Evolutionary conservation across 1,140 invertebrate genomes (phyloP), one percentile per base, ranked within the genome.

Genomic region (Brachionus asplanchnoidis): DNA sequence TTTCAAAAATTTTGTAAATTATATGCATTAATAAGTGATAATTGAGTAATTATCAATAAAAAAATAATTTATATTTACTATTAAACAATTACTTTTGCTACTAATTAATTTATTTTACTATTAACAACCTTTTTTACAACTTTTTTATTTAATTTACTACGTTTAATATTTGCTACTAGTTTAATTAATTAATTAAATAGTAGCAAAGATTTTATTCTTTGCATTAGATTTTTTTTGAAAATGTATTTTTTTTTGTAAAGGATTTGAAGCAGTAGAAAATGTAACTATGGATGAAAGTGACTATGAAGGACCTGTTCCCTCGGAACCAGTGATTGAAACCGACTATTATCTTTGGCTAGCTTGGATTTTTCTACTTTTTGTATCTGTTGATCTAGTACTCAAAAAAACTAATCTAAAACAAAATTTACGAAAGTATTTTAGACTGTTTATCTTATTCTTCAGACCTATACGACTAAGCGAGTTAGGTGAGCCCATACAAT

Each of bases 321-420:
- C 82, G 3, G 79, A n/a, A n/a, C 79, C 79, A 3, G 32, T 42
- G 1, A 40, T 65, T 3, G 79, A 40, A 8, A 20, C 32, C 11
- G 79, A 82, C 26, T 82, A 82, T 46, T 82, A 82, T 46, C 32
- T 82, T 23, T 68, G 36, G 53, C 9, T 82, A 1, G 50, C 79
- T 3, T 82, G 79, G 79, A 26, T 26, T 11, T 82, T 82, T 65
- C 28, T 82, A 6, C 4, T 36, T n/a, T 65, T 82, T 14, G 53
- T 82, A 23, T 65, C 53, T 12, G 8, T 60, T 12, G 79, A 82
- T 32, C 17, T 65, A 26, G 17, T 82, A 0, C 12, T 82, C 11
- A 60, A 56, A 32, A 82, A 82, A 28, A 82, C 79, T 12, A 20
- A 44, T 26, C 2, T 82, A 26, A 77, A 77, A n/a, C 42, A 26